Conservation (phyloP, 2,888 invertebrate genomes). For the Zelleria hepariella region DNA sequence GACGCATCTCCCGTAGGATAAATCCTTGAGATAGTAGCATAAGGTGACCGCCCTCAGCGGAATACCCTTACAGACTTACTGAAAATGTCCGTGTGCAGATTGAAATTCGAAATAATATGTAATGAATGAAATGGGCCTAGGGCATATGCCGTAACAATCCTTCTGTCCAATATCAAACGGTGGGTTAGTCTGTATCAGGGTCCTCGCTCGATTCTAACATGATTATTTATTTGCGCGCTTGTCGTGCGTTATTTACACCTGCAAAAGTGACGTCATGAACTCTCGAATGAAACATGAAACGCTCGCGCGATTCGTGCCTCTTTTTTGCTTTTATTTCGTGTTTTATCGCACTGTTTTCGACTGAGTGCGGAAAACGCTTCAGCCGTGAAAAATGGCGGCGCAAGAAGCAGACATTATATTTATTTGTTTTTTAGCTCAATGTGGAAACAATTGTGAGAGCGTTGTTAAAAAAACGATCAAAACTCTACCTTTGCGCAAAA, state of each 20-base stretch:
- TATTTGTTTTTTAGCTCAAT: neutral
- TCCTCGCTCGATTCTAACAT: neutral
- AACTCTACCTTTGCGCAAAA: too few relatives aligned
- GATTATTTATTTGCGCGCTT: neutral
- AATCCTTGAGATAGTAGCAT: too few relatives aligned
- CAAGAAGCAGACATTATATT: neutral
- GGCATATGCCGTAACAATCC: too few relatives aligned
- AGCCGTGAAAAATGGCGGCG: neutral
- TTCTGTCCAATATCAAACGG: neutral
- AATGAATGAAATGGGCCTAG: too few relatives aligned
- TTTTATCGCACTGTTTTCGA: neutral
- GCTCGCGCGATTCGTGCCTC: neutral
- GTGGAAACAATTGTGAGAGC: neutral
- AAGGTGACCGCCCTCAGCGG: too few relatives aligned
- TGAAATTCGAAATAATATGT: too few relatives aligned
- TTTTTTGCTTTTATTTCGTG: neutral
- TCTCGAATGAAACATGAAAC: neutral
- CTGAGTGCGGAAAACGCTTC: neutral
- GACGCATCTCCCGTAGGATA: too few relatives aligned
- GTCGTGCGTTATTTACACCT: neutral
- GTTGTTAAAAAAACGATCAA: too few relatives aligned
- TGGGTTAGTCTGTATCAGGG: neutral
- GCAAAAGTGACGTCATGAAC: neutral
- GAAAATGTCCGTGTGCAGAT: too few relatives aligned
- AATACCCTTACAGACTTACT: too few relatives aligned